Percentiles rank a stretch among this genome's conserved stretches.
Evolutionary conservation across 1,140 invertebrate species (phyloP).

Genomic region (Batillaria attramentaria): DNA sequence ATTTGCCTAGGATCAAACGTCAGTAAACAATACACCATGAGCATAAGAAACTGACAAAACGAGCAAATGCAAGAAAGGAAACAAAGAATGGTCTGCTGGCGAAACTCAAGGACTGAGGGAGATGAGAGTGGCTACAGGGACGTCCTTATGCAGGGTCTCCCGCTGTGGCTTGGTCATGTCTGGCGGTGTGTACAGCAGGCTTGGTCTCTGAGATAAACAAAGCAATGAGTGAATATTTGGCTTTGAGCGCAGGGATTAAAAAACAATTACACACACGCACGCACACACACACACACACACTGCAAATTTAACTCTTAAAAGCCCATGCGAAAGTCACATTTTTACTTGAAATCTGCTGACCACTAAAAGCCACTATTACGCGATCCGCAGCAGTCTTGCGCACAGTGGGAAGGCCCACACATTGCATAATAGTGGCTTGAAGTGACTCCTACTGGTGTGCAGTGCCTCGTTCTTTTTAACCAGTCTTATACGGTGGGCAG

Average conservation of each 20-base stretch:
- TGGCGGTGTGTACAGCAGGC: conserved; percentile 22
- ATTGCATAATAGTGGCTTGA: no score
- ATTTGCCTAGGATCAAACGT: no score
- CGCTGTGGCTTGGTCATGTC: background rate
- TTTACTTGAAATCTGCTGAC: background rate
- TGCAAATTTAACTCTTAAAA: background rate
- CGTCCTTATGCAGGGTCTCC: background rate
- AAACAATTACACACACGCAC: background rate
- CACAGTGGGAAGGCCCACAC: no score
- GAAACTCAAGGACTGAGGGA: background rate
- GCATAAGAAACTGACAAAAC: background rate
- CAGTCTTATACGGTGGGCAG: no score
- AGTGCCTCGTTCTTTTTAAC: no score
- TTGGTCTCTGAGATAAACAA: background rate
- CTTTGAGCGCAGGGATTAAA: background rate
- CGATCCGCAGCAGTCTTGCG: background rate
- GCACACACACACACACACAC: background rate
- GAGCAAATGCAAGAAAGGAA: background rate
- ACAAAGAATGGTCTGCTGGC: background rate
- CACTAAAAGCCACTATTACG: background rate
- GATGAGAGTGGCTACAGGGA: conserved; percentile 11
- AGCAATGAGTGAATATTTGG: no score
- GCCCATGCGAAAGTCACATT: background rate
- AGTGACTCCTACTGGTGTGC: no score
- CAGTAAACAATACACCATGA: background rate